Conservation (phyloP, 2,797 vertebrate genomes). For the Mus caroli region DNA sequence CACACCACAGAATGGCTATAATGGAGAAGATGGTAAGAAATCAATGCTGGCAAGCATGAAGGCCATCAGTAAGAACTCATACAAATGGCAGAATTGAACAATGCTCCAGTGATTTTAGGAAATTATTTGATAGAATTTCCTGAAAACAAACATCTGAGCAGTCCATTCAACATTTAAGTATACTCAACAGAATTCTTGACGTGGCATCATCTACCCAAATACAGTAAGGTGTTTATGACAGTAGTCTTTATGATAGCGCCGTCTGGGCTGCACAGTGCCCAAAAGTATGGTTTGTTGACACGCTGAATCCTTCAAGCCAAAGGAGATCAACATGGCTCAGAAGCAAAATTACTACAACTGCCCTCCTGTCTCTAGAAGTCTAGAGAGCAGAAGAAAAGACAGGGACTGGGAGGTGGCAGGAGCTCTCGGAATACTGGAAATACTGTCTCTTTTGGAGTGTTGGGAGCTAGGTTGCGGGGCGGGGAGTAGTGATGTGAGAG, state of each 20-base stretch:
- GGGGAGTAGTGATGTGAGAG: not conserved
- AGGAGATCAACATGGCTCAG: not conserved
- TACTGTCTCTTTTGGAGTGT: not conserved
- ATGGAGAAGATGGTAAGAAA: conserved; percentile 16
- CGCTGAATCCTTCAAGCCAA: not conserved
- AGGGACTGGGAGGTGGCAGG: not conserved
- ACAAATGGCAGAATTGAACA: not conserved
- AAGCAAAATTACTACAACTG: not conserved
- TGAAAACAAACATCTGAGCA: conserved; percentile 32
- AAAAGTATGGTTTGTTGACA: not conserved
- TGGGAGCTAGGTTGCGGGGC: not conserved
- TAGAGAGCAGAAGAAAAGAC: not conserved
- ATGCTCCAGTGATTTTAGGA: not conserved
- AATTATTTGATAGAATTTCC: not conserved
- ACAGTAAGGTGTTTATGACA: not conserved
- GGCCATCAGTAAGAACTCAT: not conserved
- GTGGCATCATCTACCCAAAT: not conserved
- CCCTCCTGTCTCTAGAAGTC: not conserved
- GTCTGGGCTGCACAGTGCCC: not conserved
- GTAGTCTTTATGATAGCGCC: not conserved
- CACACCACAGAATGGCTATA: not conserved
- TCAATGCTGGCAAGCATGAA: not conserved
- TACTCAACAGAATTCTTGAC: not conserved
- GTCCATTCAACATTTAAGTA: conserved; percentile 4
- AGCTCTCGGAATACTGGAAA: no score